Evolutionary conservation across 2,888 invertebrate species (phyloP).

Genomic region (Cheilosia scutellata): DNA sequence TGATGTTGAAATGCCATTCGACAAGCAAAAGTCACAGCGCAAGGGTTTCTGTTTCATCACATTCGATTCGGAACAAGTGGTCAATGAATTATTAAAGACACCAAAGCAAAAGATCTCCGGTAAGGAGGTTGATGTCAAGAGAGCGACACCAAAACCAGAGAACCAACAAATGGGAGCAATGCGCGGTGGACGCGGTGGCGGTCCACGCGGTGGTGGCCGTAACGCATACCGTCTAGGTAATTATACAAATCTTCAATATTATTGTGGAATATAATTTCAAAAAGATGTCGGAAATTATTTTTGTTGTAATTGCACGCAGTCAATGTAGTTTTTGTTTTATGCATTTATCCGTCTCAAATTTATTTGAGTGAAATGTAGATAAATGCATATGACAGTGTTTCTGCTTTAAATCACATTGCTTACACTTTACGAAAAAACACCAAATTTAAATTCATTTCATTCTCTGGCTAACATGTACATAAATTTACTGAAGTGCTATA

Average conservation of each 20-base stretch:
- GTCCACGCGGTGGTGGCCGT: conserved; percentile 88
- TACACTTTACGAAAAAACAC: neutral
- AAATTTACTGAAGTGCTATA: too few species aligned
- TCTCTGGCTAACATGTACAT: neutral
- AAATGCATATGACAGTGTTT: neutral
- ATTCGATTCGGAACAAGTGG: conserved; percentile 97
- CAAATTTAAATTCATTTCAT: neutral
- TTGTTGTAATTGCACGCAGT: conserved; percentile 48
- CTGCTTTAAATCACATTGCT: neutral
- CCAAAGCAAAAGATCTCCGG: conserved; percentile 97
- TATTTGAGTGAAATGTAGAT: neutral
- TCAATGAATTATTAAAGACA: conserved; percentile 95
- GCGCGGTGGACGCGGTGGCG: conserved; percentile 88
- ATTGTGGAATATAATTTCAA: conserved; percentile 56
- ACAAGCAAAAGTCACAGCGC: conserved; percentile 98
- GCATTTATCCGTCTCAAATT: neutral
- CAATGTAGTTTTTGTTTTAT: conserved; percentile 28
- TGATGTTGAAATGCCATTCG: conserved; percentile 98
- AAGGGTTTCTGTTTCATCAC: conserved; percentile 99
- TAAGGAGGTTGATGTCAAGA: conserved; percentile 98
- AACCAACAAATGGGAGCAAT: conserved; percentile 87
- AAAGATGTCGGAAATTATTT: conserved; percentile 35
- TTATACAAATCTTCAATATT: conserved; percentile 59
- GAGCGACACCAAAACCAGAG: conserved; percentile 96
- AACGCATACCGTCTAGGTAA: conserved; percentile 85